phyloP scores from a whole-genome alignment of 2,888 invertebrate species.

The Thera obeliscata region DNA sequence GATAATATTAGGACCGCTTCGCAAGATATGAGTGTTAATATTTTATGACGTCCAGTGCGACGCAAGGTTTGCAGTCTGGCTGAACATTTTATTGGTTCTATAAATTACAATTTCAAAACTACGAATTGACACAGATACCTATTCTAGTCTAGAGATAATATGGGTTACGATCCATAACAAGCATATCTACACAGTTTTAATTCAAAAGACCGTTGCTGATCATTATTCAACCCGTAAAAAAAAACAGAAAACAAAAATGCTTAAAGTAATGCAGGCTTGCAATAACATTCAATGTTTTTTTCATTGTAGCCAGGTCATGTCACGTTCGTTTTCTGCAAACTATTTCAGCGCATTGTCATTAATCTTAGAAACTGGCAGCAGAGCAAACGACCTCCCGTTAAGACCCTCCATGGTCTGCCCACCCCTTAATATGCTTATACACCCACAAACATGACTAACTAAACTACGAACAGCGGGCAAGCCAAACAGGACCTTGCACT shows the following conservation, averaged over 20 bases:
- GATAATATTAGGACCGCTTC: constrained; percentile 80
- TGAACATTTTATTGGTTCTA: constrained; percentile 11
- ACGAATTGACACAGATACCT: constrained; percentile 5
- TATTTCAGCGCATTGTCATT: constrained; percentile 79
- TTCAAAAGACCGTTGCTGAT: no score
- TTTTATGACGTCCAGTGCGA: constrained; percentile 79
- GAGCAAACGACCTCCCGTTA: constrained; percentile 83
- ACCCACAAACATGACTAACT: constrained; percentile 64
- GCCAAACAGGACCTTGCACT: constrained; percentile 74
- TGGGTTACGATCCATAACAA: no score
- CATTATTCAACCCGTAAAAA: no score
- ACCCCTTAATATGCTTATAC: constrained; percentile 76
- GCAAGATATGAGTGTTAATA: constrained; percentile 80
- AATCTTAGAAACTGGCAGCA: constrained; percentile 80
- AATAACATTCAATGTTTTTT: neutral
- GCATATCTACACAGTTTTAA: no score
- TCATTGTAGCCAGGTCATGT: constrained; percentile 41
- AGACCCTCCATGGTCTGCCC: constrained; percentile 77
- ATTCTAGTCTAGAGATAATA: neutral
- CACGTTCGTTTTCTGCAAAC: constrained; percentile 67
- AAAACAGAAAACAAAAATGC: neutral
- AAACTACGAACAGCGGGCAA: constrained; percentile 66
- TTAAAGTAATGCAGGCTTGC: neutral
- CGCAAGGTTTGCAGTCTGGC: constrained; percentile 55
- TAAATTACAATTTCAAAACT: constrained; percentile 8